Evolutionary conservation across 2,888 invertebrate genomes (phyloP).

Genomic region (Sabellastarte sp.): DNA sequence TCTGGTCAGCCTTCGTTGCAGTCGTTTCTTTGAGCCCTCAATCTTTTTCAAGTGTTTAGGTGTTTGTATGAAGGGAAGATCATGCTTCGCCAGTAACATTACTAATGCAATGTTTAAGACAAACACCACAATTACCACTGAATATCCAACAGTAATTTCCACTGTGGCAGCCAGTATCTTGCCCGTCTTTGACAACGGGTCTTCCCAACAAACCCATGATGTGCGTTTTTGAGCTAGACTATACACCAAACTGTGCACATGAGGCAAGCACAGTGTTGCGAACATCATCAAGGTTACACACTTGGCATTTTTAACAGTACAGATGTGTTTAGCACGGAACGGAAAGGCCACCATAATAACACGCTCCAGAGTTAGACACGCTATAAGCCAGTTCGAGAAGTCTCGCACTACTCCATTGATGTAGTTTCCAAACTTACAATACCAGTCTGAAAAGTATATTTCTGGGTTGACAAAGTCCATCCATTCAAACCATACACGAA

Average conservation of each 20-base stretch:
- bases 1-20: slow-evolving; percentile 12
- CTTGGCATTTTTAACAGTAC: slow-evolving; percentile 18
- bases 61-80: not conserved
- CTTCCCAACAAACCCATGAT: slow-evolving; percentile 23
- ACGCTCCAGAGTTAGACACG: slow-evolving; percentile 24
- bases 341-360: slow-evolving; percentile 21
- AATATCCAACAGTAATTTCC: slow-evolving; percentile 17
- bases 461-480: slow-evolving; percentile 14
- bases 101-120: not conserved
- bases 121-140: slow-evolving; percentile 2
- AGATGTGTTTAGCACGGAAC: slow-evolving; percentile 15
- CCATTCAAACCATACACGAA: slow-evolving; percentile 29
- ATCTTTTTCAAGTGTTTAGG: too few species aligned
- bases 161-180: slow-evolving; percentile 8
- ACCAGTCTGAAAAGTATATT: slow-evolving; percentile 20
- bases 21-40: not conserved
- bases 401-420: slow-evolving; percentile 21
- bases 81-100: not conserved
- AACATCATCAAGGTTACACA: slow-evolving; percentile 7
- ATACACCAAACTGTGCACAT: slow-evolving; percentile 16
- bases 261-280: slow-evolving; percentile 8
- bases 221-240: slow-evolving; percentile 9
- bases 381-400: slow-evolving; percentile 28
- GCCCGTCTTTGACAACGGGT: not conserved
- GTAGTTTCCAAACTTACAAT: slow-evolving; percentile 27